Conservation (phyloP, 2,888 invertebrate genomes). For the Smittia aterrima region DNA sequence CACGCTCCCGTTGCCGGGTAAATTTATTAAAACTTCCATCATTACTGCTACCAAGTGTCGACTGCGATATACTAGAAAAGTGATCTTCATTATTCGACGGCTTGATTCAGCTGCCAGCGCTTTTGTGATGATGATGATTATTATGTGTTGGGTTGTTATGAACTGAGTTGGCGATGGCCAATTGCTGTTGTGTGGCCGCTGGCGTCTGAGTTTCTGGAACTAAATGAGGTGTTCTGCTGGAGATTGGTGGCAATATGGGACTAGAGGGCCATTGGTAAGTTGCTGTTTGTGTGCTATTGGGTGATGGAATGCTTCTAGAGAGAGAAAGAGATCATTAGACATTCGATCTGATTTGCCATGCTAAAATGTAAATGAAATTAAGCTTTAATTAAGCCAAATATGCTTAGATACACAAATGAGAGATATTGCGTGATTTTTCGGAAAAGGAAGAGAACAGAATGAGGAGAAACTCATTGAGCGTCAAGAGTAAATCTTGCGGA, state of each 20-base stretch:
- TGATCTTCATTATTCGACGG: constrained; percentile 12
- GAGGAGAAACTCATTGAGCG: background rate
- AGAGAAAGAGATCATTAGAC: constrained; percentile 28
- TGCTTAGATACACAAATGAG: constrained; percentile 25
- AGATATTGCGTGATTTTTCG: constrained; percentile 11
- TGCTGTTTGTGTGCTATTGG: constrained; percentile 53
- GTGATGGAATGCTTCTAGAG: constrained; percentile 61
- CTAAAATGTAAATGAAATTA: background rate
- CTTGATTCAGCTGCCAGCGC: constrained; percentile 42
- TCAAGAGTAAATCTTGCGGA: no score
- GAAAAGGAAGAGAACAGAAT: background rate
- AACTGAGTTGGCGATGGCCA: constrained; percentile 32
- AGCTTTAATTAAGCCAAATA: constrained; percentile 3
- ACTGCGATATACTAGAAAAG: constrained; percentile 13
- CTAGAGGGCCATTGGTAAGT: constrained; percentile 80
- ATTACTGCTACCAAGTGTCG: constrained; percentile 14
- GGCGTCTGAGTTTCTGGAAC: constrained; percentile 65
- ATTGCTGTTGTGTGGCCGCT: constrained; percentile 42
- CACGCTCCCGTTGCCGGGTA: constrained; percentile 41
- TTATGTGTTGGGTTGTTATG: constrained; percentile 32
- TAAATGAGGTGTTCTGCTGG: constrained; percentile 68
- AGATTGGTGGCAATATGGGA: constrained; percentile 70
- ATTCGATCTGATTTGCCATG: background rate
- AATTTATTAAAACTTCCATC: constrained; percentile 39
- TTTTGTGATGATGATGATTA: constrained; percentile 38